Conservation (phyloP, 1,140 invertebrate species). For the Protaetia brevitarsis region DNA sequence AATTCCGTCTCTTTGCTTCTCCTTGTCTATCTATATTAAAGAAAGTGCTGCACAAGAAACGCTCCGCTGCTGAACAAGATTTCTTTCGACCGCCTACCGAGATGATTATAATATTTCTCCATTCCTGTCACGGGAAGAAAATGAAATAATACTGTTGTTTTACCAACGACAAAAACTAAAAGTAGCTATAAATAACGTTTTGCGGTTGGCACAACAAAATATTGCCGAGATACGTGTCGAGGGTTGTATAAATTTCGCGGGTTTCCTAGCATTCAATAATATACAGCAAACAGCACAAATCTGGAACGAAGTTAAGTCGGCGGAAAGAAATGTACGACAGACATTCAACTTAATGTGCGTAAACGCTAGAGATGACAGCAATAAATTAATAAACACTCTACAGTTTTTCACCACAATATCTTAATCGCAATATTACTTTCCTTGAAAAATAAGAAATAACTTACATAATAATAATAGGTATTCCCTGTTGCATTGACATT, state of each 20-base stretch:
- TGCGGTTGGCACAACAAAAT: not conserved
- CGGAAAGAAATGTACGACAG: too few relatives aligned
- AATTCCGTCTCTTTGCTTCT: not conserved
- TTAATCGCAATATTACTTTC: too few relatives aligned
- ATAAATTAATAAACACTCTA: too few relatives aligned
- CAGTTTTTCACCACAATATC: too few relatives aligned
- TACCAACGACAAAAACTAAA: not conserved
- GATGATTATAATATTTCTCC: not conserved
- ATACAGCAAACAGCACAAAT: too few relatives aligned
- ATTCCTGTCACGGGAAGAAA: not conserved
- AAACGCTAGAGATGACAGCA: too few relatives aligned
- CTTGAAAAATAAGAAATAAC: too few relatives aligned
- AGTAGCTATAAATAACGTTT: not conserved
- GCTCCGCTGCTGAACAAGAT: not conserved
- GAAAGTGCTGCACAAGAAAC: not conserved
- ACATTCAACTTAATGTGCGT: too few relatives aligned
- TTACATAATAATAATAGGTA: too few relatives aligned
- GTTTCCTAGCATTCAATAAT: not conserved
- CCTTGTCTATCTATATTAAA: not conserved
- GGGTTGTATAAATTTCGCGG: not conserved
- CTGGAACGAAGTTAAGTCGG: too few relatives aligned
- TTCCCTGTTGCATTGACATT: too few relatives aligned
- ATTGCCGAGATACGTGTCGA: not conserved
- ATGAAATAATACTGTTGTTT: conserved; percentile 1
- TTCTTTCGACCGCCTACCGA: not conserved